These are phyloP conservation scores for Sylvia borin DNA, from an alignment of 2,797 vertebrate species.

Conservation along the genomic window DNA sequence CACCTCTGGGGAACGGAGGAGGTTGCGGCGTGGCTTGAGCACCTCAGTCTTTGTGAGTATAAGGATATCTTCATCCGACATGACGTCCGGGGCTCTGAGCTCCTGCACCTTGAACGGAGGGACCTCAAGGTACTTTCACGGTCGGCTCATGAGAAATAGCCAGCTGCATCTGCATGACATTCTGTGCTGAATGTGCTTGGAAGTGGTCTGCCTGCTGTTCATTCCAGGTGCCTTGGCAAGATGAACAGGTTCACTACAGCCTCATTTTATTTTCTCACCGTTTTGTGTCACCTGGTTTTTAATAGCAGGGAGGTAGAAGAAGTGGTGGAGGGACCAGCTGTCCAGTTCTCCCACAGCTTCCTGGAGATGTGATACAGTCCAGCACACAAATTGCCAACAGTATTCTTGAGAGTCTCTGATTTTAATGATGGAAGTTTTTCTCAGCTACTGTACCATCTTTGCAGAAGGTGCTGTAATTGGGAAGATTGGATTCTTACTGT, in stretches of 20 bases:
- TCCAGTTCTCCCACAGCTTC: background rate
- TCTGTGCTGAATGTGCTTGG: slow-evolving; percentile 68
- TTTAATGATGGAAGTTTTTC: background rate
- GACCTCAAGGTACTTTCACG: slow-evolving; percentile 92
- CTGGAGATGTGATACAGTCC: background rate
- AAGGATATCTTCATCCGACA: slow-evolving; percentile 96
- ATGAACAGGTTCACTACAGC: background rate
- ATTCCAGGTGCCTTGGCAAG: slow-evolving; percentile 15
- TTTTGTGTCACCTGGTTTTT: background rate
- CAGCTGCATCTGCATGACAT: slow-evolving; percentile 61
- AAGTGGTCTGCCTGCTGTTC: slow-evolving; percentile 28
- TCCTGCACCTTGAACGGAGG: slow-evolving; percentile 95
- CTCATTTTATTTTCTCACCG: background rate
- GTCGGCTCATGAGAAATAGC: slow-evolving; percentile 37
- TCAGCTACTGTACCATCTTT: background rate
- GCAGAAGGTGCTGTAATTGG: background rate
- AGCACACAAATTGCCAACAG: background rate
- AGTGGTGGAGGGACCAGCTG: background rate
- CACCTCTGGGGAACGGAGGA: slow-evolving; percentile 97
- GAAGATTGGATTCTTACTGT: background rate
- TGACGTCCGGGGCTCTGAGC: slow-evolving; percentile 93
- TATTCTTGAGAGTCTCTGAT: background rate
- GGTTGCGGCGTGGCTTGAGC: slow-evolving; percentile 95
- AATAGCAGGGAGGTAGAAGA: background rate
- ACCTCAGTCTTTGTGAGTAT: slow-evolving; percentile 94